These are phyloP conservation scores for Drosophila tani DNA, from an alignment of 1,140 invertebrate species.

Conservation along the genomic window DNA sequence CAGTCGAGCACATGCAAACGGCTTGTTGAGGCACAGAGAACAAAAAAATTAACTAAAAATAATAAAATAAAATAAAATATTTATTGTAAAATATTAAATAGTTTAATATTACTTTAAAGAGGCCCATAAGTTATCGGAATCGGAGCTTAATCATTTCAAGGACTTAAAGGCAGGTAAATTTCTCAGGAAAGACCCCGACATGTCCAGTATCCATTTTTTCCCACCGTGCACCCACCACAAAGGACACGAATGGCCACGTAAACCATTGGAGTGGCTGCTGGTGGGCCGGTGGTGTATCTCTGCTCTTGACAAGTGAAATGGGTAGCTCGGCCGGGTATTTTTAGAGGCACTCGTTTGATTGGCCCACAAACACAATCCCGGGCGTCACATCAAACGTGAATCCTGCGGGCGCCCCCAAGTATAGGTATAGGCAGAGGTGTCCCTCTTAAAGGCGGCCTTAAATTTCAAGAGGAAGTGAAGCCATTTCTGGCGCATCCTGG, in stretches of 20 bases:
- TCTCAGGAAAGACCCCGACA: neutral
- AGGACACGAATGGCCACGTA: conserved; percentile 28
- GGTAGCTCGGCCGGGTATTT: conserved; percentile 45
- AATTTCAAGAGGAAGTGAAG: conserved; percentile 64
- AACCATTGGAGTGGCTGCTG: conserved; percentile 18
- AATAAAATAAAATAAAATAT: neutral
- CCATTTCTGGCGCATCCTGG: conserved; percentile 78
- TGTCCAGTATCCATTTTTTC: conserved; percentile 4
- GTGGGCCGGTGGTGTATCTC: conserved; percentile 34
- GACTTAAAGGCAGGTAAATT: neutral
- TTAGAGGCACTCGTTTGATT: conserved; percentile 47
- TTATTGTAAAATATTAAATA: too few species aligned
- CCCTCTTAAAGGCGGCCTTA: conserved; percentile 26
- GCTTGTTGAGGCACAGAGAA: conserved; percentile 25
- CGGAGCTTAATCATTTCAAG: neutral
- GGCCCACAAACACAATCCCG: conserved; percentile 38
- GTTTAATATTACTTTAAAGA: too few species aligned
- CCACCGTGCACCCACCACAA: conserved; percentile 21
- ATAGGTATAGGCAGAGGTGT: conserved; percentile 5
- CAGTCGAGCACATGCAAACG: conserved; percentile 60
- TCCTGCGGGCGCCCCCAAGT: conserved; percentile 20
- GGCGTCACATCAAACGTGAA: conserved; percentile 44
- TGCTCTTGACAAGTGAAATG: conserved; percentile 62
- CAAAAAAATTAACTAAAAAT: conserved; percentile 2
- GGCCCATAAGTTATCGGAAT: too few species aligned